Evolutionary conservation across 2,888 invertebrate genomes (phyloP).

Genomic region (Trichogramma evanescens): DNA sequence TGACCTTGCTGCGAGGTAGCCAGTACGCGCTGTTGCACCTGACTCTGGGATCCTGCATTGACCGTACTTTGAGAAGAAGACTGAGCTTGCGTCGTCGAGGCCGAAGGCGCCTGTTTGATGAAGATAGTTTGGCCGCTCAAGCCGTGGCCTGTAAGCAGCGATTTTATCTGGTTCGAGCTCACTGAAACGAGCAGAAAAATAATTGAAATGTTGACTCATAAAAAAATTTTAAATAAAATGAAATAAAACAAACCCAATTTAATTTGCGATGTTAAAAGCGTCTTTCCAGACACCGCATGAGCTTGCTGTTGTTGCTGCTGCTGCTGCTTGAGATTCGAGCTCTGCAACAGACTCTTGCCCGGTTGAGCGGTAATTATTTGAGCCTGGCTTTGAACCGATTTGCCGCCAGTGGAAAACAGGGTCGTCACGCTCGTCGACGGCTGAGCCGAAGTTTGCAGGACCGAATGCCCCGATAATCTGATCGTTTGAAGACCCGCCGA

Average conservation of each 20-base stretch:
- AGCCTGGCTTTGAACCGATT: conserved; percentile 49
- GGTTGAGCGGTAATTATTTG: conserved; percentile 35
- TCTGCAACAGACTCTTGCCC: conserved; percentile 37
- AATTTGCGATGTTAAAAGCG: conserved; percentile 42
- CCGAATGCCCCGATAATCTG: conserved; percentile 50
- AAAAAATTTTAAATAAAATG: background rate
- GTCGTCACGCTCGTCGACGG: conserved; percentile 37
- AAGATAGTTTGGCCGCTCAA: conserved; percentile 45
- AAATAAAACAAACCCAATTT: conserved; percentile 29
- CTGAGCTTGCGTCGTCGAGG: conserved; percentile 36
- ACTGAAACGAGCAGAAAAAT: conserved; percentile 22
- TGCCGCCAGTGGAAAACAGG: conserved; percentile 39
- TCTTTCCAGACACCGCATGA: conserved; percentile 44
- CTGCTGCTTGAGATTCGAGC: conserved; percentile 34
- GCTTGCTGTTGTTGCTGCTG: conserved; percentile 30
- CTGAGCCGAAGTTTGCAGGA: conserved; percentile 44
- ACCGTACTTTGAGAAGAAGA: conserved; percentile 48
- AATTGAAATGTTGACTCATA: background rate
- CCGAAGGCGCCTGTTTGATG: conserved; percentile 41
- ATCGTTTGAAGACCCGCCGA: conserved; percentile 51
- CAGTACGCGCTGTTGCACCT: conserved; percentile 38
- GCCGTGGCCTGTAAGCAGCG: conserved; percentile 42
- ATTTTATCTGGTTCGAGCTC: conserved; percentile 44
- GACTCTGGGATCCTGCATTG: conserved; percentile 35
- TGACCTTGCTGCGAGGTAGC: conserved; percentile 37